These are phyloP conservation scores for Atherinosoma microstoma DNA, from an alignment of 2,797 vertebrate species.

Conservation along the genomic window DNA sequence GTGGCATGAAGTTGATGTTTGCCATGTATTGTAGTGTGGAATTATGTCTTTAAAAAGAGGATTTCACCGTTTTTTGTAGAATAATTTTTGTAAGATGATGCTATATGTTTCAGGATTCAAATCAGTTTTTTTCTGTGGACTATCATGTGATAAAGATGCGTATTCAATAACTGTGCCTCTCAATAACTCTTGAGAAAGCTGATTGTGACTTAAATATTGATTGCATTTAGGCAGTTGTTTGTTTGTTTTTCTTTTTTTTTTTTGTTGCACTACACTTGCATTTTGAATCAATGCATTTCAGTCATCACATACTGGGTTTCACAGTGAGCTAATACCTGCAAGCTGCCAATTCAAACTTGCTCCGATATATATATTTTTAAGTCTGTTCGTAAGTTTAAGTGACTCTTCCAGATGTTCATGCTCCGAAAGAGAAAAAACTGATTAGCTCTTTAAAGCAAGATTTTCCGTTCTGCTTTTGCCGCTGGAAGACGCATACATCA, in stretches of 20 bases:
- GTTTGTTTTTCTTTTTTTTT: no score
- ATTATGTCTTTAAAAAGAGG: no score
- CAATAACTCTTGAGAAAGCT: no score
- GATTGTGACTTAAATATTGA: no score
- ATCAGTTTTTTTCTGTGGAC: neutral
- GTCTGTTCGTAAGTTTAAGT: constrained; percentile 8
- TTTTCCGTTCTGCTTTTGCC: constrained; percentile 24
- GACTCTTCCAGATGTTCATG: neutral
- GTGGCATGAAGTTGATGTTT: constrained; percentile 21
- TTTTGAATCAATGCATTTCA: neutral
- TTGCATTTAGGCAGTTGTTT: no score
- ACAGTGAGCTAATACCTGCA: neutral
- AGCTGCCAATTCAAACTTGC: neutral
- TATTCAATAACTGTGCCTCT: neutral
- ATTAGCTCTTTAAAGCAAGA: constrained; percentile 26
- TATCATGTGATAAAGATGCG: neutral
- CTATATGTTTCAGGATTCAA: neutral
- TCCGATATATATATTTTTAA: constrained; percentile 5
- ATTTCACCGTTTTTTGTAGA: neutral
- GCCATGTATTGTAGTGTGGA: neutral
- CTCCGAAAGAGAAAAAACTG: constrained; percentile 13
- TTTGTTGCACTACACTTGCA: neutral
- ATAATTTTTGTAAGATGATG: neutral
- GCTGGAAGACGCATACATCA: constrained; percentile 25
- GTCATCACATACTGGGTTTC: neutral